Evolutionary conservation across 1,140 invertebrate species (phyloP).

Genomic region (Alviniconcha marisindica): DNA sequence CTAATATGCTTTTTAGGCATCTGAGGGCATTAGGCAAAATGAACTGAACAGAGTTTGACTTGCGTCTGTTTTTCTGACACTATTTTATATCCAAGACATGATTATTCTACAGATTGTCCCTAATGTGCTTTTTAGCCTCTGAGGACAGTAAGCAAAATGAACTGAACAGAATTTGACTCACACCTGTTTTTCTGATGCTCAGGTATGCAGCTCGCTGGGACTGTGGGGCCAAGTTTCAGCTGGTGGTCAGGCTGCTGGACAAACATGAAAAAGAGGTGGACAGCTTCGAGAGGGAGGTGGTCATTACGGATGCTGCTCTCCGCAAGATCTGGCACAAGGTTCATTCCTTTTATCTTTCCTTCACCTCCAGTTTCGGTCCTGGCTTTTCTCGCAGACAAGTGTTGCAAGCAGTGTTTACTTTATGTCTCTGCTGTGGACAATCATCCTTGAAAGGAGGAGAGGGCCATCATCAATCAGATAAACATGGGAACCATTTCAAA

Average conservation of each 20-base stretch:
- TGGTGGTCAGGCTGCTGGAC: conserved; percentile 25
- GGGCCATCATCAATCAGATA: too few relatives aligned
- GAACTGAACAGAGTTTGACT: background rate
- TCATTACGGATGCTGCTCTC: background rate
- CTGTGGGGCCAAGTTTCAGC: conserved; percentile 27
- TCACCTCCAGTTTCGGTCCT: too few relatives aligned
- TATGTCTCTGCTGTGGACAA: too few relatives aligned
- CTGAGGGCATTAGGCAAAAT: background rate
- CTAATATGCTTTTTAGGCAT: too few relatives aligned
- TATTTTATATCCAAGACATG: background rate
- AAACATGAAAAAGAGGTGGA: background rate
- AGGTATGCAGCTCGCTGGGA: conserved; percentile 34
- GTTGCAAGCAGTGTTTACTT: too few relatives aligned
- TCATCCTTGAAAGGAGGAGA: too few relatives aligned
- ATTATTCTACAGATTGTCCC: background rate
- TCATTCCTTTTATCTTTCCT: too few relatives aligned
- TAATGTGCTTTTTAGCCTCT: background rate
- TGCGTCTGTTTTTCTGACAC: background rate
- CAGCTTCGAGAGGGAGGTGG: background rate
- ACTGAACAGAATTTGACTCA: too few relatives aligned
- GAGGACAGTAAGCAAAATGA: too few relatives aligned
- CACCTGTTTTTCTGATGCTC: background rate
- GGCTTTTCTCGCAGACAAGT: too few relatives aligned
- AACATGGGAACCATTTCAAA: too few relatives aligned
- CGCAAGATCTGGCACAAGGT: conserved; percentile 30